Evolutionary conservation across 1,140 invertebrate species (phyloP), one percentile per base, ranked within the genome.

Genomic region (Radopholus similis): DNA sequence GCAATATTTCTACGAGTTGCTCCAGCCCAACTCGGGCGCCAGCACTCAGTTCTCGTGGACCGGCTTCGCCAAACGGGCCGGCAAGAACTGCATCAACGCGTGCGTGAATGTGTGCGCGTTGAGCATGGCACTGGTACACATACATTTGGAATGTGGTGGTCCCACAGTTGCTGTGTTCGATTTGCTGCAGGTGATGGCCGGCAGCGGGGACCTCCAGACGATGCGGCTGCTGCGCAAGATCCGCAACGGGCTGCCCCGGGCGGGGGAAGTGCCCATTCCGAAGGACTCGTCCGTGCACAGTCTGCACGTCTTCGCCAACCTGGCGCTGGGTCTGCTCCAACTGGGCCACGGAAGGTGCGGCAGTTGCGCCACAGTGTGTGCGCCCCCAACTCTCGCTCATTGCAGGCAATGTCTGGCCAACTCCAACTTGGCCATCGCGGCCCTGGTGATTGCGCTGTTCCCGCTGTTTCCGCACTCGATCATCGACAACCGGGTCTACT

Each of bases 281-380:
- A 77, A 59, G 44, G 75, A 74, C 28, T 23, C 35, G 21, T 37
- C 35, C n/a, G 21, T 73, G 13, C 64, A 77, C 56, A 68, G 56
- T 35, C n/a, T 62, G 21, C 75, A 75, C 35, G 57, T 68, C 21
- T 23, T 35, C 18, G 30, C 62, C 13, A 75, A 75, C 42, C 76
- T 70, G 76, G 59, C 70, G 8, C 38, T 75, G 44, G 73, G 73
- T 23, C 21, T 75, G n/a, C 32, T 75, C 2, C 71, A 70, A 49
- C 56, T 75, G 30, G 73, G 73, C 3, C 49, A 77, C 47, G 74
- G 71, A 54, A 74, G 73, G 42, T 76, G 65, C 15, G 55, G 30
- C 13, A 64, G 9, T 15, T 26, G 34, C 21, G 4, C 4, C 8
- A 6, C 13, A 15, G 28, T n/a, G 35, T 5, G 6, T 4, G 54